Percentiles rank a stretch among this genome's conserved stretches.
Conservation (phyloP, 2,888 invertebrate species). For the Gortyna flavago region DNA sequence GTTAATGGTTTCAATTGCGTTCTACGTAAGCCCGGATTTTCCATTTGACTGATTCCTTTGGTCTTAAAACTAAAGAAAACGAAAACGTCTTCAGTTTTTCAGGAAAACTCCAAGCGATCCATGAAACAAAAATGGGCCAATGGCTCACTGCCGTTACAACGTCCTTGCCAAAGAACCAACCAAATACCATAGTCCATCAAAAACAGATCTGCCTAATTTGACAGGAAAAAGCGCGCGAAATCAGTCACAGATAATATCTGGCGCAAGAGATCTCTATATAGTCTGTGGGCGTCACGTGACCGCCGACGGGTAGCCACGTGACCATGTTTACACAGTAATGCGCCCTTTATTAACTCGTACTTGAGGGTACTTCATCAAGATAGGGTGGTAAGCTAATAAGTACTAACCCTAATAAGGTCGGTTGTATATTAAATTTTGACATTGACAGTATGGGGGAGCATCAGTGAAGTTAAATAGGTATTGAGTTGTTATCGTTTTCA, state of each 20-base stretch:
- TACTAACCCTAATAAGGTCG: constrained; percentile 65
- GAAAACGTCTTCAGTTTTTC: neutral
- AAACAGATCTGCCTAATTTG: constrained; percentile 60
- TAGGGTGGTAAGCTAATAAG: constrained; percentile 70
- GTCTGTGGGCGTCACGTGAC: constrained; percentile 81
- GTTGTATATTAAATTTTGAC: constrained; percentile 68
- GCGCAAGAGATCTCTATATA: constrained; percentile 83
- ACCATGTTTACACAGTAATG: constrained; percentile 81
- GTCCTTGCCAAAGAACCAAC: neutral
- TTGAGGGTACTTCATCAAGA: constrained; percentile 69
- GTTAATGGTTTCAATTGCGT: neutral
- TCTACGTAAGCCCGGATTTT: neutral
- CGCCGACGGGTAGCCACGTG: constrained; percentile 82
- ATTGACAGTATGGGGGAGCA: constrained; percentile 39
- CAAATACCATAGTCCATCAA: constrained; percentile 38
- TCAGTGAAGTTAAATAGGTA: constrained; percentile 25
- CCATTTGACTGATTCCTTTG: no score
- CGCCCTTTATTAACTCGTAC: constrained; percentile 82
- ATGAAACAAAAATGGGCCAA: neutral
- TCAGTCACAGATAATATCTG: constrained; percentile 83
- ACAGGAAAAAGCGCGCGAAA: constrained; percentile 77
- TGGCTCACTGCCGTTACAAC: neutral
- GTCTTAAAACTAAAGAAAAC: neutral
- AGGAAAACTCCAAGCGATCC: neutral
- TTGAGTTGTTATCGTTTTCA: constrained; percentile 7